Percentiles rank a stretch among this genome's conserved stretches.
phyloP scores from a whole-genome alignment of 2,113 vertebrate genomes.

The Semicossyphus pulcher region DNA sequence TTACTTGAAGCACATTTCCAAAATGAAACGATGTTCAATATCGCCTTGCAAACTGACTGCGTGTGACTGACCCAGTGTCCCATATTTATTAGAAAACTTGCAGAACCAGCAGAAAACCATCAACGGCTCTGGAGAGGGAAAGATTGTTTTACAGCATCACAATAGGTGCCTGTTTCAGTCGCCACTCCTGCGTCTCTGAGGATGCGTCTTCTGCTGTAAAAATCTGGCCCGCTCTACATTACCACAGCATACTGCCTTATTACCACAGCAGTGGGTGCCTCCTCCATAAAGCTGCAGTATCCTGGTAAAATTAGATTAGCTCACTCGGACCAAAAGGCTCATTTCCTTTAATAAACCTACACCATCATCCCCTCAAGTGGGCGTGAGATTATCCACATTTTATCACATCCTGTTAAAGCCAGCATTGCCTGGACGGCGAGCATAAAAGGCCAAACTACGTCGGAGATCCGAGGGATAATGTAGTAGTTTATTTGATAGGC shows the following conservation, averaged over 20 bases:
- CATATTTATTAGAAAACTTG: constrained; percentile 35
- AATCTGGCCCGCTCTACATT: constrained; percentile 15
- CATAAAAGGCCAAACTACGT: constrained; percentile 65
- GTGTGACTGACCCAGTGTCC: constrained; percentile 12
- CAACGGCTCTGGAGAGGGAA: background rate
- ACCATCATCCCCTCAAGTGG: constrained; percentile 77
- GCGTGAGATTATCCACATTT: constrained; percentile 73
- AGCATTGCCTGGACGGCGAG: constrained; percentile 54
- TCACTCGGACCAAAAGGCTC: constrained; percentile 45
- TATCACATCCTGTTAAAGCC: constrained; percentile 72
- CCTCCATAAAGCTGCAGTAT: constrained; percentile 41
- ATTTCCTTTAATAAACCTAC: constrained; percentile 75
- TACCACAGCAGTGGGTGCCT: constrained; percentile 14
- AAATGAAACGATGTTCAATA: background rate
- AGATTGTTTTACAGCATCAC: background rate
- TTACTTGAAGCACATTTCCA: constrained; percentile 2
- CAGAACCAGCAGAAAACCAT: constrained; percentile 8
- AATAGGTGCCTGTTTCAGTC: background rate
- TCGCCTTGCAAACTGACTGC: background rate
- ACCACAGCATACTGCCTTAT: constrained; percentile 35
- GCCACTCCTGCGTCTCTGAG: background rate
- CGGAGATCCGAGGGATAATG: constrained; percentile 40
- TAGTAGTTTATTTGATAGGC: constrained; percentile 70
- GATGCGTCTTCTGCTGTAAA: constrained; percentile 16
- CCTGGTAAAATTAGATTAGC: constrained; percentile 54